Evolutionary conservation across 1,140 invertebrate species (phyloP), one percentile per base, ranked within the genome.

Genomic region (Drosophila serrata): DNA sequence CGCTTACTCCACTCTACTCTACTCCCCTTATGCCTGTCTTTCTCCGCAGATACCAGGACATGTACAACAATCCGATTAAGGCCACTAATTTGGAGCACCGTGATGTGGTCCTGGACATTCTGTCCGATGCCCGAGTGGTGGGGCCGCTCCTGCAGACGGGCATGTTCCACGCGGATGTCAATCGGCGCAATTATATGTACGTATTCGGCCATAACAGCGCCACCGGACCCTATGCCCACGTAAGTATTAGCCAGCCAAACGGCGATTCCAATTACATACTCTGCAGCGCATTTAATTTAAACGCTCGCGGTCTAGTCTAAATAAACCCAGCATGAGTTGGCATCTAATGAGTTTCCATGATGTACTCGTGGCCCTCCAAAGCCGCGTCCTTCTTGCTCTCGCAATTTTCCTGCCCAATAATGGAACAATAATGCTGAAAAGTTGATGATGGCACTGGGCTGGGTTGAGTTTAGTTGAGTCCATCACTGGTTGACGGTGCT

Each of bases 51-150:
- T 95, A 95, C 67, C 92, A 93, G 17, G 93, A 93, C 65, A 93
- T 95, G 69, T 95, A 95, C 78, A 90, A 94, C 27, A 95, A 95
- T 68, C 93, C 94, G 60, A 94, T 95, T 56, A 93, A 95, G 17
- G 95, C 94, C 81, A 94, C 94, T 67, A 94, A 95, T 58, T 93
- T 95, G 55, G 94, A 95, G 58, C 95, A 96, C 80, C 94, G 98
- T 27, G 97, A 99, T 91, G 95, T 96, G 37, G 95, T 98, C 0
- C 93, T 99, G 48, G 96, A 97, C 79, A 95, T 98, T 37, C 93
- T 99, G 33, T 97, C 97, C 42, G 98, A 99, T 93, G 97, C 96
- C 8, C 94, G 96, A 27, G 95, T 95, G 2, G 94, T 96, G 6
- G 95, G 96, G 3, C 97, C 97, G 1, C 93, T 97, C 40, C 93